A percentile compares a stretch with the other conserved stretches of the same genome.
These are phyloP conservation scores for Conopomorpha cramerella DNA, from an alignment of 1,140 invertebrate genomes.

Conservation along the genomic window DNA sequence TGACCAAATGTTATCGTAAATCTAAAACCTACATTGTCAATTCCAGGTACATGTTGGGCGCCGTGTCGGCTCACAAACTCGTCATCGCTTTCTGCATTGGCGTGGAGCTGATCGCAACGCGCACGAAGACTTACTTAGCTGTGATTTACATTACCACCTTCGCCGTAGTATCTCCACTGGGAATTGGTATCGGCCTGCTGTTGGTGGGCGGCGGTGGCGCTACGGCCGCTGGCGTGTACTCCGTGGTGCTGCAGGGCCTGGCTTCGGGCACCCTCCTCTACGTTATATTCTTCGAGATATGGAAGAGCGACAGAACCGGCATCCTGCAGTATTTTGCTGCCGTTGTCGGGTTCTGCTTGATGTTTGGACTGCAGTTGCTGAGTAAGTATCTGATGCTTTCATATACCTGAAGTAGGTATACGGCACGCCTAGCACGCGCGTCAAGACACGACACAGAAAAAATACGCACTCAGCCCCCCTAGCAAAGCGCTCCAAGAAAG, in stretches of 20 bases:
- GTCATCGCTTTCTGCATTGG: conserved; percentile 89
- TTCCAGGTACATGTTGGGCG: conserved; percentile 76
- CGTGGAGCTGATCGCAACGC: conserved; percentile 73
- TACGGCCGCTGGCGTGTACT: conserved; percentile 63
- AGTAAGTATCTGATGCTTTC: conserved; percentile 74
- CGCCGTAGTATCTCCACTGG: conserved; percentile 78
- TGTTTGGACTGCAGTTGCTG: conserved; percentile 75
- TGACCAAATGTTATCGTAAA: too few relatives aligned
- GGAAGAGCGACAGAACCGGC: conserved; percentile 77
- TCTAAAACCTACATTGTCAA: conserved; percentile 6
- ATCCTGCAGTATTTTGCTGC: conserved; percentile 73
- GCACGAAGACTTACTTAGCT: conserved; percentile 65
- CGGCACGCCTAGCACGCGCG: too few relatives aligned
- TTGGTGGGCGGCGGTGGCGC: conserved; percentile 61
- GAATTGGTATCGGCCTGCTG: conserved; percentile 73
- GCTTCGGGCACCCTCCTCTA: conserved; percentile 87
- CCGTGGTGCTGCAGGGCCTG: conserved; percentile 78
- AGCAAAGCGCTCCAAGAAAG: too few relatives aligned
- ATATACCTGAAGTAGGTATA: not conserved
- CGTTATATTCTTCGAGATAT: conserved; percentile 90
- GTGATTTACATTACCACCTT: conserved; percentile 77
- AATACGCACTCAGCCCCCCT: too few relatives aligned
- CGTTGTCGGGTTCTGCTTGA: conserved; percentile 74
- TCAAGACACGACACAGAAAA: too few relatives aligned
- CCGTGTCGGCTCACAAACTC: conserved; percentile 86